Evolutionary conservation across 2,797 vertebrate species (phyloP).

Genomic region (Eidolon dupreanum): DNA sequence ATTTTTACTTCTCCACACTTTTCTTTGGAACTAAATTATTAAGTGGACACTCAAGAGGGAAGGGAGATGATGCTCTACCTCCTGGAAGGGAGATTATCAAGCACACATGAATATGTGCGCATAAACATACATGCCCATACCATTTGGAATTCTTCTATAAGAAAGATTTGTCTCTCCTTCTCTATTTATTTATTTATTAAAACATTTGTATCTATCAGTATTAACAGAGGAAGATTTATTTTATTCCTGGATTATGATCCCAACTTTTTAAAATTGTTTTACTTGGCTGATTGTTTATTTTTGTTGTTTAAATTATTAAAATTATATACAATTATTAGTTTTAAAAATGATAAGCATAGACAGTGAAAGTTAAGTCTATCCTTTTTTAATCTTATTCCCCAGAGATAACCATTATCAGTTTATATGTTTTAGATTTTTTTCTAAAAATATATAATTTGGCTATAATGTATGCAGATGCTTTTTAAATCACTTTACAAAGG

Average conservation of each 20-base stretch:
- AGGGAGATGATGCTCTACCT: not conserved
- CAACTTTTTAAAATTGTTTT: not conserved
- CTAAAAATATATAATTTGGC: not conserved
- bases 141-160: not conserved
- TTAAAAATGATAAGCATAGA: not conserved
- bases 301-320: not conserved
- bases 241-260: not conserved
- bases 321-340: not conserved
- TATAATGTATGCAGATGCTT: not conserved
- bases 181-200: not conserved
- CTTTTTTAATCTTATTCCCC: not conserved
- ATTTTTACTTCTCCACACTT: not conserved
- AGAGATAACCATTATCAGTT: not conserved
- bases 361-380: not conserved
- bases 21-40: not conserved
- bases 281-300: not conserved
- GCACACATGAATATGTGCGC: not conserved
- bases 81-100: not conserved
- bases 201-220: not conserved
- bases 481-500: not conserved
- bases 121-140: not conserved
- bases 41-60: not conserved
- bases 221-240: not conserved
- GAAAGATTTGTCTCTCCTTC: not conserved
- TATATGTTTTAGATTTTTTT: not conserved